Base-by-base conservation (phyloP, 2,113 vertebrate species). In the Lucifuga dentata region DNA sequence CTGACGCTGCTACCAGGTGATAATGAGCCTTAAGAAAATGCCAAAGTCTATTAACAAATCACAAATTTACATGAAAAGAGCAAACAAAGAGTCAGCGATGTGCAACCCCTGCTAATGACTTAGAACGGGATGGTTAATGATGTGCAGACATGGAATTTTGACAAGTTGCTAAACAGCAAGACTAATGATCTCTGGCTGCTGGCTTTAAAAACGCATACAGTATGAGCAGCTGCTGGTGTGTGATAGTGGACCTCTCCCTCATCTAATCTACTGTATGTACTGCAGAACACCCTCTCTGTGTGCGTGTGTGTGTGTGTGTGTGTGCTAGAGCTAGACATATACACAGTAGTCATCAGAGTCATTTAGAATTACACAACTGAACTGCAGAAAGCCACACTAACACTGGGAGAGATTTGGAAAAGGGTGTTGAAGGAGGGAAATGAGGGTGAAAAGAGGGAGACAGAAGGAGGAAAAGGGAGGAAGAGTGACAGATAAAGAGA, bases 191-290 rank as follows among this genome's bases (percentile, higher is more conserved):
- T 41, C 38, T 0, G 4, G 20, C 49, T 5, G 23, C 29, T 3
- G 50, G 33, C 17, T 61, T 60, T 73, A 62, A 43, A 68, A 73
- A 26, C 56, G 3, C 5, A n/a, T n/a, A n/a, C 24, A 35, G 1
- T 0, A 11, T 35, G 23, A 76, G 11, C 75, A 78, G 76, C 83
- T 85, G 87, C 15, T 53, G 50, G 11, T 8, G 38, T 23, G 5
- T 55, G 83, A 86, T 87, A 77, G 67, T 52, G 44, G 59, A 73
- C 80, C 82, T 65, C 76, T 66, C 48, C 68, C 56, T 46, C 16
- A 8, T 43, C 64, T 87, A 88, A 86, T 88, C 83, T 83, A 8
- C 40, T 24, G 15, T n/a, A n/a, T 46, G 26, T 33, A 41, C 70
- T 20, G 19, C 66, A 76, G 43, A 44, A 49, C 45, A 64, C 55